phyloP scores from a whole-genome alignment of 2,888 invertebrate genomes.

The Polia nebulosa region DNA sequence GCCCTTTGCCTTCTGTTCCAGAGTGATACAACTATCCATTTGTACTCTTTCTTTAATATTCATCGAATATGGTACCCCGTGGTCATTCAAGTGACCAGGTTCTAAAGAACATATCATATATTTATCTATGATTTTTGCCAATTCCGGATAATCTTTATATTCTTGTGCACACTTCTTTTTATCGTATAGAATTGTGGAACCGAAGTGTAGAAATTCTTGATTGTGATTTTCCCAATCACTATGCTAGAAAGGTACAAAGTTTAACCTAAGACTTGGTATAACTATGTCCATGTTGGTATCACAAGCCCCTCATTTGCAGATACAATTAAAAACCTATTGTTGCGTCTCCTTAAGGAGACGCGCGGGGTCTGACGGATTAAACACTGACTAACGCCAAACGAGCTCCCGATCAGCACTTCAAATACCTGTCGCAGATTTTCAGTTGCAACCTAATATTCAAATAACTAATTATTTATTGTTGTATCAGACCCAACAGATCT shows the following conservation, averaged over 20 bases:
- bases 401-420: too few relatives aligned
- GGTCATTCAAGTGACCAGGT: slow-evolving; percentile 60
- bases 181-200: slow-evolving; percentile 58
- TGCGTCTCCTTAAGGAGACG: too few relatives aligned
- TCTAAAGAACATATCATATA: slow-evolving; percentile 73
- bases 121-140: slow-evolving; percentile 65
- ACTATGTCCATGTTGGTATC: background rate
- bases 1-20: background rate
- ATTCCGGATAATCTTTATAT: slow-evolving; percentile 50
- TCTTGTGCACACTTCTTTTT: slow-evolving; percentile 64
- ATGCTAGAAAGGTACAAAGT: slow-evolving; percentile 50
- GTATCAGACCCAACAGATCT: too few relatives aligned
- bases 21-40: slow-evolving; percentile 6
- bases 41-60: slow-evolving; percentile 33
- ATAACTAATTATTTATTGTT: too few relatives aligned
- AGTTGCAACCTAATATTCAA: too few relatives aligned
- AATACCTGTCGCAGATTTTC: too few relatives aligned
- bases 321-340: too few relatives aligned
- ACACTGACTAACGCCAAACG: too few relatives aligned
- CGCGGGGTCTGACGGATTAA: too few relatives aligned
- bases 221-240: slow-evolving; percentile 63
- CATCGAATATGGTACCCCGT: slow-evolving; percentile 1
- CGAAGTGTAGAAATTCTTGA: slow-evolving; percentile 57
- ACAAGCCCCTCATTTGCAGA: too few relatives aligned
- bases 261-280: background rate